A percentile compares a stretch with the other conserved stretches of the same genome.
Evolutionary conservation across 2,888 invertebrate genomes (phyloP).

Genomic region (Drosophila setosimentum): DNA sequence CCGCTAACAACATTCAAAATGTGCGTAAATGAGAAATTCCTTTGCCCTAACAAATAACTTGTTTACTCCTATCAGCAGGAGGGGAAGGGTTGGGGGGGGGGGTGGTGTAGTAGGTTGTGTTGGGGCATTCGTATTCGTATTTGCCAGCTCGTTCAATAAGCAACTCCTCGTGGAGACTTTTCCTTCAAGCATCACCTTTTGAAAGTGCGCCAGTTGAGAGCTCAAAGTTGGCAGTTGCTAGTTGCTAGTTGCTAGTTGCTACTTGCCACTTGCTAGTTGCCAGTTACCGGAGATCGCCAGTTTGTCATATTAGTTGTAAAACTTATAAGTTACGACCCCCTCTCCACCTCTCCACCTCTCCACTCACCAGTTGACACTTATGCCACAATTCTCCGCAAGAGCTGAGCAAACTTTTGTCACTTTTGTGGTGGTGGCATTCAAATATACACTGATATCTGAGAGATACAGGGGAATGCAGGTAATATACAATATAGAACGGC

Average conservation of each 20-base stretch:
- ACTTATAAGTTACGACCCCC: conserved; percentile 23
- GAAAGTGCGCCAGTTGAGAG: conserved; percentile 24
- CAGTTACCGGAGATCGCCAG: conserved; percentile 30
- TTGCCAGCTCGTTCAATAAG: conserved; percentile 35
- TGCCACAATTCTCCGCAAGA: background rate
- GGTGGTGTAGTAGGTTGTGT: background rate
- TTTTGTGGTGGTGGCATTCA: conserved; percentile 44
- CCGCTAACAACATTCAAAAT: conserved; percentile 47
- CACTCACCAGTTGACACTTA: conserved; percentile 6
- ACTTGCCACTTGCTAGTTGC: conserved; percentile 11
- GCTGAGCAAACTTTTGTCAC: conserved; percentile 45
- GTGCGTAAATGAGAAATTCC: conserved; percentile 65
- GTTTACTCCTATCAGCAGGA: conserved; percentile 21
- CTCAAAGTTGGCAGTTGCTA: conserved; percentile 2
- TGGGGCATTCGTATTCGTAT: background rate
- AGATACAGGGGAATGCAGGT: background rate
- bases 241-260: conserved; percentile 19
- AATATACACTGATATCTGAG: conserved; percentile 32
- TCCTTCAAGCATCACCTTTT: conserved; percentile 46
- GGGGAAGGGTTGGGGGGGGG: fast-evolving
- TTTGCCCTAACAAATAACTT: conserved; percentile 23
- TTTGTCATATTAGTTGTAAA: conserved; percentile 64
- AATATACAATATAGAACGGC: background rate
- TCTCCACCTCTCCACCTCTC: too few relatives aligned
- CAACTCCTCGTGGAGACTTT: conserved; percentile 15